Percentiles rank a stretch among this genome's conserved stretches.
phyloP scores from a whole-genome alignment of 2,797 vertebrate species.

The Momotus momota region DNA sequence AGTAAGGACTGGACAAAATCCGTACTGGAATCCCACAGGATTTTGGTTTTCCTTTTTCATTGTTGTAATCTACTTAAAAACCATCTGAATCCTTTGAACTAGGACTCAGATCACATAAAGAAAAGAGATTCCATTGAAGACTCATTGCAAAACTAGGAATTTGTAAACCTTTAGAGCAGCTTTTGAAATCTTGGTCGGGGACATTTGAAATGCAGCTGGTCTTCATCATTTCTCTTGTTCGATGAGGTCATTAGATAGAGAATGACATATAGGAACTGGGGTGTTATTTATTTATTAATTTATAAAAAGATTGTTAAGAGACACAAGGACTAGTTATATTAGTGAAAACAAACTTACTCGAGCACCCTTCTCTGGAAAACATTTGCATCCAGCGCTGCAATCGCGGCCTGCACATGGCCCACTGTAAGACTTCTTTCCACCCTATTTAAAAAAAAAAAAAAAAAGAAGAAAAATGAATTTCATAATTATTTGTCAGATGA shows the following conservation, averaged over 20 bases:
- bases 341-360: slow-evolving; percentile 84
- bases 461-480: not conserved
- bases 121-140: not conserved
- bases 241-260: slow-evolving; percentile 35
- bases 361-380: slow-evolving; percentile 90
- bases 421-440: slow-evolving; percentile 77
- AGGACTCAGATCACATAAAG: not conserved
- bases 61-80: not conserved
- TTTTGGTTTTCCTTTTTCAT: slow-evolving; percentile 30
- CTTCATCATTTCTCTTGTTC: slow-evolving; percentile 47
- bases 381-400: slow-evolving; percentile 86
- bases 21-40: not conserved
- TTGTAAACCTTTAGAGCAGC: not conserved
- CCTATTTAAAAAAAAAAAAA: slow-evolving; percentile 74
- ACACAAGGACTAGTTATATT: slow-evolving; percentile 13
- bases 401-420: slow-evolving; percentile 87
- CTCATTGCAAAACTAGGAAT: not conserved
- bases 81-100: not conserved
- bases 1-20: not conserved
- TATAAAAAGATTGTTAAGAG: slow-evolving; percentile 7
- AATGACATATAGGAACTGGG: not conserved
- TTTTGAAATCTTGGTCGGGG: not conserved
- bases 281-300: not conserved
- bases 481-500: not conserved
- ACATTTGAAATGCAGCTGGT: slow-evolving; percentile 55